Evolutionary conservation across 2,888 invertebrate species (phyloP).

Genomic region (Nysson spinosus): DNA sequence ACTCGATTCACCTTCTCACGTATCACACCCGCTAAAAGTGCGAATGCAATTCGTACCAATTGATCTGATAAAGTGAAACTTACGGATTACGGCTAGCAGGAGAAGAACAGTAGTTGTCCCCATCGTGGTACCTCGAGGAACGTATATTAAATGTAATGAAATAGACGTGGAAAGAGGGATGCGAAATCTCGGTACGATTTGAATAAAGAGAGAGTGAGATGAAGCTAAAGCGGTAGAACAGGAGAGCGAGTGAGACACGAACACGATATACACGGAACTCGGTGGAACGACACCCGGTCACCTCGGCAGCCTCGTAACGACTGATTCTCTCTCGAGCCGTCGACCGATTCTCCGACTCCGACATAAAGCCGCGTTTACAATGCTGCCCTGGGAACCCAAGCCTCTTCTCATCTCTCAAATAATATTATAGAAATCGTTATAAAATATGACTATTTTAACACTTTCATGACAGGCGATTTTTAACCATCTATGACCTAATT

Average conservation of each 20-base stretch:
- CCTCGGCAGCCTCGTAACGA: slow-evolving; percentile 73
- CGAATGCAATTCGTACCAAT: too few species aligned
- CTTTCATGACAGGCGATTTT: too few species aligned
- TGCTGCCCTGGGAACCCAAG: too few species aligned
- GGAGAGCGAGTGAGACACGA: slow-evolving; percentile 20
- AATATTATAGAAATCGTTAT: too few species aligned
- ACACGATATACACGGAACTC: slow-evolving; percentile 25
- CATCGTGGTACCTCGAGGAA: slow-evolving; percentile 33
- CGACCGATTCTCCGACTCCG: slow-evolving; percentile 60
- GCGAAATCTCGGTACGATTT: too few species aligned
- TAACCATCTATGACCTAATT: too few species aligned
- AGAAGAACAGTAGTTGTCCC: slow-evolving; percentile 12
- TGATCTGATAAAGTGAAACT: slow-evolving; percentile 35
- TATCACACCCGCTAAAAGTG: too few species aligned
- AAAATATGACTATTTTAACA: too few species aligned
- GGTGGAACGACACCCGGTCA: slow-evolving; percentile 60
- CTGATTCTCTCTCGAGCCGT: slow-evolving; percentile 64
- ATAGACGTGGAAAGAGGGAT: background rate
- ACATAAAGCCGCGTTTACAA: slow-evolving; percentile 18
- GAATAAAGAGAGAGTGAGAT: background rate
- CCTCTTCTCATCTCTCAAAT: too few species aligned
- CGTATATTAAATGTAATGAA: background rate
- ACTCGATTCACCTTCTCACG: too few species aligned
- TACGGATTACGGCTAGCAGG: slow-evolving; percentile 45
- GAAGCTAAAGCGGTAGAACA: slow-evolving; percentile 2